A percentile compares a stretch with the other conserved stretches of the same genome.
phyloP scores from a whole-genome alignment of 2,888 invertebrate genomes.

The Parnassius glacialis region DNA sequence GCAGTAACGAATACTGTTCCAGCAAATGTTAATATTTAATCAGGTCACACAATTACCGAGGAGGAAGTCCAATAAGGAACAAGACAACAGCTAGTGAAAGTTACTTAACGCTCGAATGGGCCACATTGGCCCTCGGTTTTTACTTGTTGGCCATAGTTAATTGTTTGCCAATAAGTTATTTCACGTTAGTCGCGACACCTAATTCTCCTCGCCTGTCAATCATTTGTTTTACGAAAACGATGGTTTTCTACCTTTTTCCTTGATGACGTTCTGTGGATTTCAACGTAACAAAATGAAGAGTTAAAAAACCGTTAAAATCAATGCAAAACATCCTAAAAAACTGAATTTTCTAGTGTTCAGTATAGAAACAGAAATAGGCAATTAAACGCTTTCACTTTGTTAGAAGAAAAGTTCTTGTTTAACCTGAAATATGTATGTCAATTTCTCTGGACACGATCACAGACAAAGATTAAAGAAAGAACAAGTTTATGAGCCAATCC shows the following conservation, averaged over 20 bases:
- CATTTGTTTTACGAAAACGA: slow-evolving; percentile 3
- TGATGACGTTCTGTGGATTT: not conserved
- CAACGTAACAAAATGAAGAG: too few relatives aligned
- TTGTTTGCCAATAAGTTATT: slow-evolving; percentile 53
- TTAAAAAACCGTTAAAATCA: too few relatives aligned
- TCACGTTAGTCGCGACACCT: slow-evolving; percentile 44
- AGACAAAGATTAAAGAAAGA: slow-evolving; percentile 18
- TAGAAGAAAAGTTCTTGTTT: slow-evolving; percentile 32
- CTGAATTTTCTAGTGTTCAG: not conserved
- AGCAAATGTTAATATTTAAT: slow-evolving; percentile 5
- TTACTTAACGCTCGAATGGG: slow-evolving; percentile 60
- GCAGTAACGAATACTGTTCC: not conserved
- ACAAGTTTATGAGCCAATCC: slow-evolving; percentile 22
- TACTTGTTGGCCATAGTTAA: slow-evolving; percentile 56
- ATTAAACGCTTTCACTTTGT: slow-evolving; percentile 33
- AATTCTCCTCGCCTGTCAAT: slow-evolving; percentile 40
- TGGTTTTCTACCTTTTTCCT: not conserved
- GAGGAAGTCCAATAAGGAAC: slow-evolving; percentile 28
- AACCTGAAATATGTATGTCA: slow-evolving; percentile 32
- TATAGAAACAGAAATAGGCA: slow-evolving; percentile 21
- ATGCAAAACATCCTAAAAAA: too few relatives aligned
- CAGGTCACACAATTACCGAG: slow-evolving; percentile 25
- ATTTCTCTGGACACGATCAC: slow-evolving; percentile 29
- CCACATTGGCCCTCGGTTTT: slow-evolving; percentile 47
- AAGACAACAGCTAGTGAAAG: slow-evolving; percentile 63